Percentiles rank a stretch among this genome's conserved stretches.
These are phyloP conservation scores for Ceriagrion tenellum DNA, from an alignment of 2,888 invertebrate species.

Conservation along the genomic window DNA sequence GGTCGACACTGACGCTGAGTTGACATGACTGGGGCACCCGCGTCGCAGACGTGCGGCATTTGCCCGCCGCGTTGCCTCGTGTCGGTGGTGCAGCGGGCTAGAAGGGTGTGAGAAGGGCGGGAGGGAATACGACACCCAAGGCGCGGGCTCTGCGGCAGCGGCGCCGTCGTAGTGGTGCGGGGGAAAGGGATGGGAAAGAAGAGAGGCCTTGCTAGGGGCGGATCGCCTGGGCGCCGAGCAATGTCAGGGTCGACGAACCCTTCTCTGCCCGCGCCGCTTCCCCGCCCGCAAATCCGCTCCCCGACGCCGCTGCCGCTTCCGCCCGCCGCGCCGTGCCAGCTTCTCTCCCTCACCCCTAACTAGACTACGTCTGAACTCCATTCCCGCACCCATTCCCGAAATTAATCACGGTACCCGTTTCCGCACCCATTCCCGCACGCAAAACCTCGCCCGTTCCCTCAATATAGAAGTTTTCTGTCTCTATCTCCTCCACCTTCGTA, in stretches of 20 bases:
- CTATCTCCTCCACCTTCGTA: background rate
- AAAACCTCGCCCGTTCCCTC: background rate
- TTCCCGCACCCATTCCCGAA: too few relatives aligned
- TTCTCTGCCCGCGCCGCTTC: background rate
- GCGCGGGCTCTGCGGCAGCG: constrained; percentile 10
- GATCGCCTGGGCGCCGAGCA: background rate
- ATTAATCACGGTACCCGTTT: too few relatives aligned
- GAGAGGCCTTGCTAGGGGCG: background rate
- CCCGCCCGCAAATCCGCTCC: background rate
- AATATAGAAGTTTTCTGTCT: too few relatives aligned
- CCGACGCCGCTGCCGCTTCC: background rate
- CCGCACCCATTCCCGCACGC: too few relatives aligned
- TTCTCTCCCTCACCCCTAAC: background rate
- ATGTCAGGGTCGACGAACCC: constrained; percentile 36
- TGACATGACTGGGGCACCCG: too few relatives aligned
- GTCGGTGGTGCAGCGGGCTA: background rate
- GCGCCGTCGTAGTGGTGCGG: background rate
- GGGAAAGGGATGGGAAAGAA: background rate
- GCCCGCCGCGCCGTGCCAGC: background rate
- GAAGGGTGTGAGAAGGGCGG: background rate
- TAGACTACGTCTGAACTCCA: background rate
- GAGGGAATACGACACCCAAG: background rate
- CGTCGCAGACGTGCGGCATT: background rate
- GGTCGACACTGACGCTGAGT: too few relatives aligned
- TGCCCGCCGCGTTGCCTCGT: background rate